Conservation (phyloP, 2,113 vertebrate genomes). For the Austrofundulus limnaeus region DNA sequence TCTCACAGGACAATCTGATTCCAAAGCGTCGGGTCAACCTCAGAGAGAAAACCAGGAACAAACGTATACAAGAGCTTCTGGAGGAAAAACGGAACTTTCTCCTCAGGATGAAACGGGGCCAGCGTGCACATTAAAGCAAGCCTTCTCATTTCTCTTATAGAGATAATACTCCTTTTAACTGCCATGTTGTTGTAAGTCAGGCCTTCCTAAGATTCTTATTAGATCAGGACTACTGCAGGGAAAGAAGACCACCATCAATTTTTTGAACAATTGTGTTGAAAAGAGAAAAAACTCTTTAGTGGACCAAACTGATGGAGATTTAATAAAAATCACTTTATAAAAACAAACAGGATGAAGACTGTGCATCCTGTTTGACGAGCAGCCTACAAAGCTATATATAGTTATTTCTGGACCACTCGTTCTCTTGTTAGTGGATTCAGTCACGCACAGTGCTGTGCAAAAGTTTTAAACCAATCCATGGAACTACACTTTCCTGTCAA, state of each 20-base stretch:
- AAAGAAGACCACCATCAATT: conserved; percentile 47
- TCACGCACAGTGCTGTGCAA: conserved; percentile 7
- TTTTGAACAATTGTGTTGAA: conserved; percentile 64
- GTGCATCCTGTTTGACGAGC: conserved; percentile 31
- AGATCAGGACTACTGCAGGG: conserved; percentile 46
- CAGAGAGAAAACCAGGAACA: conserved; percentile 90
- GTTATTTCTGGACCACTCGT: conserved; percentile 15
- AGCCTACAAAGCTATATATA: conserved; percentile 44
- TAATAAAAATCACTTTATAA: conserved; percentile 37
- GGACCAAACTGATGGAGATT: conserved; percentile 42
- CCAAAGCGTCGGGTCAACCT: conserved; percentile 79
- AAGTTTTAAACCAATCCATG: conserved; percentile 2
- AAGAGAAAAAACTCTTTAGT: background rate
- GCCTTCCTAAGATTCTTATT: conserved; percentile 20
- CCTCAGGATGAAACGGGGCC: conserved; percentile 82
- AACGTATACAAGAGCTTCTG: conserved; percentile 93
- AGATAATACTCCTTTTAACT: conserved; percentile 64
- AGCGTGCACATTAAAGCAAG: conserved; percentile 55
- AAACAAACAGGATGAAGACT: conserved; percentile 24
- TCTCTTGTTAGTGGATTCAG: conserved; percentile 24
- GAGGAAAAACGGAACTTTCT: conserved; percentile 87
- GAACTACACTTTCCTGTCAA: too few relatives aligned
- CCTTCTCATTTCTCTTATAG: conserved; percentile 82
- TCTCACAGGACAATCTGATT: conserved; percentile 87
- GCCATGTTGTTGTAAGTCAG: conserved; percentile 43